These are phyloP conservation scores for Neodontobutis hainanensis DNA, from an alignment of 2,113 vertebrate genomes.

Conservation along the genomic window DNA sequence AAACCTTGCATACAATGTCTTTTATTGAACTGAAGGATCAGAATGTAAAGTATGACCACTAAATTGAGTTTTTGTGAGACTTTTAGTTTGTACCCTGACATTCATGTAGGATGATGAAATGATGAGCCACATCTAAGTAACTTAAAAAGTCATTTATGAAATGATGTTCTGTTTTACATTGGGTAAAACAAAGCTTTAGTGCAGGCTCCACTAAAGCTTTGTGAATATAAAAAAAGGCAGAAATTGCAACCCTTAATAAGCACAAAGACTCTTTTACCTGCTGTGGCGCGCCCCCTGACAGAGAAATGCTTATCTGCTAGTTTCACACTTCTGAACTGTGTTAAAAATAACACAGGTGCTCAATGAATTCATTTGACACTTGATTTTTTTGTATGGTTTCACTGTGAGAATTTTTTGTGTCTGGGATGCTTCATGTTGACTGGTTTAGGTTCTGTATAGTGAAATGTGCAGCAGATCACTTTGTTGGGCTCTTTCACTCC, in stretches of 20 bases:
- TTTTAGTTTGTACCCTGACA: too few relatives aligned
- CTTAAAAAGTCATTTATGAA: too few relatives aligned
- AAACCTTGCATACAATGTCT: too few relatives aligned
- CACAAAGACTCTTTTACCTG: conserved; percentile 1
- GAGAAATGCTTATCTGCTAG: background rate
- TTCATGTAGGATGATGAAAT: too few relatives aligned
- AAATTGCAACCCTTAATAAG: background rate
- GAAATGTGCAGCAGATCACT: conserved; percentile 8
- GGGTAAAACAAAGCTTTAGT: too few relatives aligned
- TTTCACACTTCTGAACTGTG: background rate
- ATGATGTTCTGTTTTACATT: too few relatives aligned
- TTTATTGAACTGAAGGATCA: too few relatives aligned
- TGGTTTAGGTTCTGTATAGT: background rate
- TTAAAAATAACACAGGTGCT: background rate
- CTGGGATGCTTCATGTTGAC: background rate
- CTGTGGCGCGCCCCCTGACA: background rate
- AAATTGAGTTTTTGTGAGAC: too few relatives aligned
- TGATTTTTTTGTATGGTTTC: conserved; percentile 15
- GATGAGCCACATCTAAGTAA: too few relatives aligned
- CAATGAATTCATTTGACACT: conserved; percentile 7
- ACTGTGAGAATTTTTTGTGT: background rate
- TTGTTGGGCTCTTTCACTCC: conserved; percentile 1
- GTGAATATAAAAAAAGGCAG: background rate
- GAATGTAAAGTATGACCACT: too few relatives aligned
- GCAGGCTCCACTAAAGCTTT: too few relatives aligned